phyloP scores from a whole-genome alignment of 2,888 invertebrate genomes.

The Dynastes maya region DNA sequence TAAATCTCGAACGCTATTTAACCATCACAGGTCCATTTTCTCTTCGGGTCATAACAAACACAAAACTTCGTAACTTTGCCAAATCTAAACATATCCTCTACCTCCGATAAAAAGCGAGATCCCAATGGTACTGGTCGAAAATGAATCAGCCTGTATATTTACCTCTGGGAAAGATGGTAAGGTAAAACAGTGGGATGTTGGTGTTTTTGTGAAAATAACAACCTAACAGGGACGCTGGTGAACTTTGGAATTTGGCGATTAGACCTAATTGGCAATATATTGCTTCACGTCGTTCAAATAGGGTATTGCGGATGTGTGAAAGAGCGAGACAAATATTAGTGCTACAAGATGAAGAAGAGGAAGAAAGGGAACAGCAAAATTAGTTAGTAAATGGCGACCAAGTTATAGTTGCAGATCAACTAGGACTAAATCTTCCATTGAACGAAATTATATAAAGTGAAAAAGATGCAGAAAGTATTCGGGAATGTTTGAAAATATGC shows the following conservation, averaged over 20 bases:
- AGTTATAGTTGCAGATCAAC: no score
- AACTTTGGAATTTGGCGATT: constrained; percentile 82
- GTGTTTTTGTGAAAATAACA: constrained; percentile 91
- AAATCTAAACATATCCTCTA: no score
- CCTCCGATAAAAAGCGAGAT: no score
- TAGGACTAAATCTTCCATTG: no score
- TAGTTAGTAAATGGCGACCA: constrained; percentile 67
- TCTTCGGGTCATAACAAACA: no score
- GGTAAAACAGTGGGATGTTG: constrained; percentile 98
- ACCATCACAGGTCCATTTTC: no score
- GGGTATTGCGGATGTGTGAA: constrained; percentile 88
- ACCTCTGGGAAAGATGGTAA: constrained; percentile 94
- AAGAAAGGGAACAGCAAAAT: constrained; percentile 85
- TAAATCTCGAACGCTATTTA: no score
- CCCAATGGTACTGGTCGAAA: no score
- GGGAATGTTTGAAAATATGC: no score
- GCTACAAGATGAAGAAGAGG: constrained; percentile 92
- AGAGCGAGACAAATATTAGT: constrained; percentile 91
- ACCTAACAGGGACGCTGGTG: constrained; percentile 89
- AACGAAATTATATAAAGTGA: no score
- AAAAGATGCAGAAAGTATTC: no score
- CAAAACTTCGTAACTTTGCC: no score
- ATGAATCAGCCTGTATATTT: constrained; percentile 76
- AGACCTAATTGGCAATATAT: constrained; percentile 87
- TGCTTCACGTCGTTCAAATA: constrained; percentile 89